Evolutionary conservation across 2,113 vertebrate species (phyloP).

Genomic region (Synchiropus splendidus): DNA sequence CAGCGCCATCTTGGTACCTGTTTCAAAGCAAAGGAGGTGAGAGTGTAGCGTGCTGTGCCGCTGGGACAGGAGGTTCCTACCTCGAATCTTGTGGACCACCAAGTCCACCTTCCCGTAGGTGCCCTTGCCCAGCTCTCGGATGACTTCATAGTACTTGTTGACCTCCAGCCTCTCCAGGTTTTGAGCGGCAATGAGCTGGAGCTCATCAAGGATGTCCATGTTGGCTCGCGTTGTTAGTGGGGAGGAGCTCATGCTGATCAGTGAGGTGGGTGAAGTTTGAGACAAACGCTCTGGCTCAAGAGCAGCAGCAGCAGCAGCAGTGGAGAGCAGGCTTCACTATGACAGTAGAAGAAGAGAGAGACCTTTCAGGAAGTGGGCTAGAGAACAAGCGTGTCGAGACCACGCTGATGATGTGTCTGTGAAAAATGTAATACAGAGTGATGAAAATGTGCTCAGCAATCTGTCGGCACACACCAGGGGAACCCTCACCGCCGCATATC

Average conservation of each 20-base stretch:
- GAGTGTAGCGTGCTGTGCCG: background rate
- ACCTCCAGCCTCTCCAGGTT: constrained; percentile 68
- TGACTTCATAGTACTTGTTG: constrained; percentile 72
- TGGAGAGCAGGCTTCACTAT: no score
- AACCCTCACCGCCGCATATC: no score
- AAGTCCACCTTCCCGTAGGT: constrained; percentile 75
- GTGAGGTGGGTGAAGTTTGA: background rate
- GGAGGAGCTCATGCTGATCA: constrained; percentile 64
- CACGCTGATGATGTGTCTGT: no score
- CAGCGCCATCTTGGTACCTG: constrained; percentile 76
- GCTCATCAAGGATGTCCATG: constrained; percentile 72
- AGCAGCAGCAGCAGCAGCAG: constrained; percentile 19
- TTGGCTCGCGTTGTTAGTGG: constrained; percentile 63
- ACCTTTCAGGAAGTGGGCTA: no score
- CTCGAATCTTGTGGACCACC: constrained; percentile 70
- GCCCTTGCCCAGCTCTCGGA: constrained; percentile 71
- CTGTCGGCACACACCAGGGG: no score
- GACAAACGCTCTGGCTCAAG: constrained; percentile 7
- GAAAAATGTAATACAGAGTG: no score
- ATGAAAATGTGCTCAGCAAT: no score
- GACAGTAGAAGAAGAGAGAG: no score
- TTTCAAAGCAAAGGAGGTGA: background rate
- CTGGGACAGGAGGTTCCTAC: constrained; percentile 31
- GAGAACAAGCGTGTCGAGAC: no score
- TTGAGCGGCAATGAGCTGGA: constrained; percentile 68